Conservation (phyloP, 2,888 invertebrate genomes). For the Chouioia cunea region DNA sequence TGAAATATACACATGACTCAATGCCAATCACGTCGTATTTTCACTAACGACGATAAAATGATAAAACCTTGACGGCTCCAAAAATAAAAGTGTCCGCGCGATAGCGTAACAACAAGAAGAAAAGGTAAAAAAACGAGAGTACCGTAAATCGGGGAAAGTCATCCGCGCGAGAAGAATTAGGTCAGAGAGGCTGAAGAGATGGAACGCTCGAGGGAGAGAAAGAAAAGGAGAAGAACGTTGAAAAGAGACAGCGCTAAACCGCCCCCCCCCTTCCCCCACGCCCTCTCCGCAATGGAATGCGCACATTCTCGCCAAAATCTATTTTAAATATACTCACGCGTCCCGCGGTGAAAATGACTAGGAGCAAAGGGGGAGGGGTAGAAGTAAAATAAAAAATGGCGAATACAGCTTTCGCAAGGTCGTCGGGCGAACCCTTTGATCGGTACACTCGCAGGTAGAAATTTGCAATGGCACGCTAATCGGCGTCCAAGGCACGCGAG, state of each 20-base stretch:
- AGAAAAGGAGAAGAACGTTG: not conserved
- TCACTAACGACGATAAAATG: not conserved
- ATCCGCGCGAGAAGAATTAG: conserved; percentile 19
- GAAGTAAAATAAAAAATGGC: no score
- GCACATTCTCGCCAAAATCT: conserved; percentile 49
- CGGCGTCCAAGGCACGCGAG: not conserved
- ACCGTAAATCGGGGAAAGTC: conserved; percentile 20
- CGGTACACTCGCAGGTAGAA: no score
- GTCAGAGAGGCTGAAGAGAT: conserved; percentile 29
- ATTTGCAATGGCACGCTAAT: no score
- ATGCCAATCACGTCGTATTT: not conserved
- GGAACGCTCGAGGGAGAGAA: conserved; percentile 6
- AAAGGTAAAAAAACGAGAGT: conserved; percentile 1
- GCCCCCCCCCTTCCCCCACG: no score
- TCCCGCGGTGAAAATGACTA: not conserved
- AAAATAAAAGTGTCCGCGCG: not conserved
- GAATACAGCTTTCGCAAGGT: conserved; percentile 1
- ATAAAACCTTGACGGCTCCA: not conserved
- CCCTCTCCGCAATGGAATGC: conserved; percentile 26
- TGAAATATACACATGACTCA: not conserved
- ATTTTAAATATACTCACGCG: conserved; percentile 29
- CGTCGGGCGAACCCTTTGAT: not conserved
- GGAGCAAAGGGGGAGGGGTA: not conserved
- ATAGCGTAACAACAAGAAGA: not conserved
- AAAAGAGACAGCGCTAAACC: not conserved